phyloP scores from a whole-genome alignment of 2,888 invertebrate genomes.

The Diogma glabrata region DNA sequence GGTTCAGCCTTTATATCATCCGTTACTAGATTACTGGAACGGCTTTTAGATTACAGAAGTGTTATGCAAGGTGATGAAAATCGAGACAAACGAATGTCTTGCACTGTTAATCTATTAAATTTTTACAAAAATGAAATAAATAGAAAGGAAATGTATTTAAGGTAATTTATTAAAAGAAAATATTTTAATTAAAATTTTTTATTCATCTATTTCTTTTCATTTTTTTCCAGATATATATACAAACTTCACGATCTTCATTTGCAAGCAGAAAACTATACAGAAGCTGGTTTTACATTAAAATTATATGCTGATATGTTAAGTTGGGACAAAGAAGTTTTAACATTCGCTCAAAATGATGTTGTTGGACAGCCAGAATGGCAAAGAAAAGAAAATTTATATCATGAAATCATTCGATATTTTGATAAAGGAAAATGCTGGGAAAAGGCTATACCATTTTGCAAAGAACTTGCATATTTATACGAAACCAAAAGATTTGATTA shows the following conservation, averaged over 20 bases:
- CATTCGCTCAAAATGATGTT: constrained; percentile 50
- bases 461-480: constrained; percentile 78
- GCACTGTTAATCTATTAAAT: constrained; percentile 88
- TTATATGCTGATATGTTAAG: constrained; percentile 83
- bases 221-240: constrained; percentile 66
- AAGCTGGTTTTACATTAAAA: constrained; percentile 89
- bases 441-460: constrained; percentile 83
- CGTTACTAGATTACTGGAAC: constrained; percentile 75
- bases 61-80: constrained; percentile 94
- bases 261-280: constrained; percentile 83
- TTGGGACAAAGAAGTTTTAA: constrained; percentile 59
- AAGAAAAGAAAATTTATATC: constrained; percentile 78
- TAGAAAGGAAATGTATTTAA: constrained; percentile 88
- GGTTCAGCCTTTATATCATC: constrained; percentile 88
- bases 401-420: constrained; percentile 79
- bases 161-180: constrained; percentile 23
- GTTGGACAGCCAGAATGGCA: constrained; percentile 77
- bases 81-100: constrained; percentile 90
- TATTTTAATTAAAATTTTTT: background rate
- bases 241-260: constrained; percentile 87
- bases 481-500: constrained; percentile 81
- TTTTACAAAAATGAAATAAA: constrained; percentile 95
- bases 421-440: constrained; percentile 97
- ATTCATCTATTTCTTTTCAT: background rate
- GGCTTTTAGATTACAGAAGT: constrained; percentile 85